Evolutionary conservation across 2,797 vertebrate genomes (phyloP).

Genomic region (Clarias laeviceps): DNA sequence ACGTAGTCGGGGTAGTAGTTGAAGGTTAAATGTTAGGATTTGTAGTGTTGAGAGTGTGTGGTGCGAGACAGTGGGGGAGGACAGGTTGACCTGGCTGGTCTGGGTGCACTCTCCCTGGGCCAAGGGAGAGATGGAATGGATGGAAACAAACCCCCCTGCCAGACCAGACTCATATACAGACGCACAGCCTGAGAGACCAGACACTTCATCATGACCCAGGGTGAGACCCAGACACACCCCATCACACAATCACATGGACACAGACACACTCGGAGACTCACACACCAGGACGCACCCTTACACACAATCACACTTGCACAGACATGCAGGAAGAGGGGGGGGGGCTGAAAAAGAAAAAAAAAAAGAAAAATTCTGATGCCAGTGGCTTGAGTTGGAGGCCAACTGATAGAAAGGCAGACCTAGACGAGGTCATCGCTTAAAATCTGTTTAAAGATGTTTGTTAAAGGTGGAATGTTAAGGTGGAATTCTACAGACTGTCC

Average conservation of each 20-base stretch:
- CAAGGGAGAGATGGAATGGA: constrained; percentile 35
- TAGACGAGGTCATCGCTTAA: constrained; percentile 44
- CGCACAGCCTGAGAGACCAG: constrained; percentile 54
- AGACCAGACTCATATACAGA: constrained; percentile 54
- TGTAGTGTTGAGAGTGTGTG: constrained; percentile 1
- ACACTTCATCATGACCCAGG: constrained; percentile 57
- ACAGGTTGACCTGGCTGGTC: constrained; percentile 44
- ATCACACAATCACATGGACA: constrained; percentile 56
- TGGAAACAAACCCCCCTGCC: constrained; percentile 31
- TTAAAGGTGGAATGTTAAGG: constrained; percentile 46
- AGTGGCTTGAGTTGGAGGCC: constrained; percentile 32
- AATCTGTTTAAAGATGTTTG: constrained; percentile 32
- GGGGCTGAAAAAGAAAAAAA: no score
- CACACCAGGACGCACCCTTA: constrained; percentile 50
- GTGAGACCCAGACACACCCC: constrained; percentile 59
- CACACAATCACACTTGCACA: constrained; percentile 53
- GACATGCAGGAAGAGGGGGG: constrained; percentile 42
- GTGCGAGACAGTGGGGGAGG: constrained; percentile 21
- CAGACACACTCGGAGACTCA: constrained; percentile 51
- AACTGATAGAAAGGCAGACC: constrained; percentile 46
- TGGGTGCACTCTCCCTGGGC: constrained; percentile 28
- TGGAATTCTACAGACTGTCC: constrained; percentile 39
- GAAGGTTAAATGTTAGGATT: constrained; percentile 11
- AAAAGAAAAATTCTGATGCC: constrained; percentile 25
- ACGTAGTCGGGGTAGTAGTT: constrained; percentile 27